A percentile compares a stretch with the other conserved stretches of the same genome.
Conservation (phyloP, 2,797 vertebrate species). For the Glyptemys insculpta region DNA sequence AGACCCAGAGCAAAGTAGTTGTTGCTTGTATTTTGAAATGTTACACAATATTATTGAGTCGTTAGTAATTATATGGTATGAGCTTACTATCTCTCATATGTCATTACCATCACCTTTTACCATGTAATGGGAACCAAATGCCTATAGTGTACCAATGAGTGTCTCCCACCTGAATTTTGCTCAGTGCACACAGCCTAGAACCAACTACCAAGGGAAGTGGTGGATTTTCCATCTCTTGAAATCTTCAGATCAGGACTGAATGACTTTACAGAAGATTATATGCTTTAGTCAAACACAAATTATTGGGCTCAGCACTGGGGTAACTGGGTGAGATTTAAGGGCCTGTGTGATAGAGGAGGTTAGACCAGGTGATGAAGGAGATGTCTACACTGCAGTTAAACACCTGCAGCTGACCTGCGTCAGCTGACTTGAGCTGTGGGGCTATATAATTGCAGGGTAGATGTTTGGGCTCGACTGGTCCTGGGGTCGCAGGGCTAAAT, state of each 20-base stretch:
- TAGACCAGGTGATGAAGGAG: background rate
- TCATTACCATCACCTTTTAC: conserved; percentile 55
- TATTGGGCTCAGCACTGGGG: background rate
- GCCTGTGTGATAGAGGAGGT: background rate
- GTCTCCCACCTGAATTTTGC: background rate
- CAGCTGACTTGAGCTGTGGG: background rate
- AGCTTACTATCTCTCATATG: conserved; percentile 16
- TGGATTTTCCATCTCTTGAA: background rate
- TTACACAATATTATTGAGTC: background rate
- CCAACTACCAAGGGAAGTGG: background rate
- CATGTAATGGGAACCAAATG: background rate
- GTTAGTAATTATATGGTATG: background rate
- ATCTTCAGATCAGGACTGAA: background rate
- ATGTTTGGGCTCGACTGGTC: background rate
- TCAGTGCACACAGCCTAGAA: background rate
- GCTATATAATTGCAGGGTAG: background rate
- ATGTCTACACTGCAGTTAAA: too few relatives aligned
- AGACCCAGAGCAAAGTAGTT: background rate
- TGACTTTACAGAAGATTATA: background rate
- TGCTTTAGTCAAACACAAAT: fast-evolving
- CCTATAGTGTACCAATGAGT: background rate
- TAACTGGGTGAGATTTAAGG: fast-evolving
- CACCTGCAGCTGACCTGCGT: too few relatives aligned
- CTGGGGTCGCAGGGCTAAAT: background rate
- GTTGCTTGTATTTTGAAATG: conserved; percentile 40